A percentile compares a stretch with the other conserved stretches of the same genome.
Evolutionary conservation across 1,140 invertebrate genomes (phyloP).

Genomic region (Ptiloglossa arizonensis): DNA sequence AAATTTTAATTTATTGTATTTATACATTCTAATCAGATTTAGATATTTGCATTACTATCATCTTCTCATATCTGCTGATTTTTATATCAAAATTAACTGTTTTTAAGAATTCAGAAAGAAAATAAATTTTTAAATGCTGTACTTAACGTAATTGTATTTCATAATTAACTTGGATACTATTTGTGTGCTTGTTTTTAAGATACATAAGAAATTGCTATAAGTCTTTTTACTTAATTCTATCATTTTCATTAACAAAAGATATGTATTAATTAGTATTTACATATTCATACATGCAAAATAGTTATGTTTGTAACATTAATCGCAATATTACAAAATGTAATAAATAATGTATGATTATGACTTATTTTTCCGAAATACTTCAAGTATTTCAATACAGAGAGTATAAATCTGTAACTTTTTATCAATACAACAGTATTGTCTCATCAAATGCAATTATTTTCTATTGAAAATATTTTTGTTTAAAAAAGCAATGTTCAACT

Average conservation of each 20-base stretch:
- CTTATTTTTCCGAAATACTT: conserved; percentile 1
- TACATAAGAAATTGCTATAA: background rate
- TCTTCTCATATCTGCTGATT: conserved; percentile 14
- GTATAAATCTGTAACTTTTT: background rate
- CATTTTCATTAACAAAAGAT: background rate
- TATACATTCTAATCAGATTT: conserved; percentile 7
- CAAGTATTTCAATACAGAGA: background rate
- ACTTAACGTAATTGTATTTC: background rate
- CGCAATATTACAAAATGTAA: background rate
- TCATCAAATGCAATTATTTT: conserved; percentile 15
- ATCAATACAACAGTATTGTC: background rate
- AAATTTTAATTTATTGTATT: background rate
- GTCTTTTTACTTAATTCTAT: conserved; percentile 3
- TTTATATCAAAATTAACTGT: conserved; percentile 2
- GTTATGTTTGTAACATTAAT: background rate
- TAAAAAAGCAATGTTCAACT: background rate
- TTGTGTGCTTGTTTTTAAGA: background rate
- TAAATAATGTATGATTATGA: background rate
- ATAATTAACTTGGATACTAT: background rate
- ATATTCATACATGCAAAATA: background rate
- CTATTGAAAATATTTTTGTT: background rate
- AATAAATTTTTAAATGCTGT: background rate
- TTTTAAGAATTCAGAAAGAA: background rate
- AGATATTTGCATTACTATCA: background rate
- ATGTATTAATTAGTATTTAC: background rate